These are phyloP conservation scores for Psittacara wagleri DNA, from an alignment of 2,113 vertebrate species.

Conservation along the genomic window DNA sequence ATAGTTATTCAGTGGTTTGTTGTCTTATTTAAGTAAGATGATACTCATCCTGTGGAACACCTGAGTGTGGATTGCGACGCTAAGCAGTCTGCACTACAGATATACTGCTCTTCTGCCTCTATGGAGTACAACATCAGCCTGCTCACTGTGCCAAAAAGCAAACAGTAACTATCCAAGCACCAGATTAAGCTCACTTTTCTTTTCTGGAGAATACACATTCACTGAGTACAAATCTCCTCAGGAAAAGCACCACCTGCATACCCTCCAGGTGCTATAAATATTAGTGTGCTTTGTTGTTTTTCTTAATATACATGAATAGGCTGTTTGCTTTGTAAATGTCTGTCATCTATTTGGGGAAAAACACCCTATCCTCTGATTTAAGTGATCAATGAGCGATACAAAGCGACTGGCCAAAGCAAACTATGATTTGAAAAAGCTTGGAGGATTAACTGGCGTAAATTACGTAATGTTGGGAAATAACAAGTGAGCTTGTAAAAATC, in stretches of 20 bases:
- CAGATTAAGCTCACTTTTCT: neutral
- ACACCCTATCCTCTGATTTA: neutral
- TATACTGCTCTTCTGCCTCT: neutral
- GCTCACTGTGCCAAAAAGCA: neutral
- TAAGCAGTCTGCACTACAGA: neutral
- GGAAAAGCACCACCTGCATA: neutral
- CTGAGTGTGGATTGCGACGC: neutral
- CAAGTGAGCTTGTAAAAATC: neutral
- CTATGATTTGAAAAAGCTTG: rapidly evolving
- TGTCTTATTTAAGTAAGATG: neutral
- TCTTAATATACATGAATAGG: neutral
- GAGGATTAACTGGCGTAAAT: neutral
- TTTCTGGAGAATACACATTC: neutral
- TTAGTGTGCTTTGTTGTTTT: neutral
- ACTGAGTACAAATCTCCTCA: neutral
- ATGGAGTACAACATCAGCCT: neutral
- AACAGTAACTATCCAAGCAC: neutral
- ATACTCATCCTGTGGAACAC: neutral
- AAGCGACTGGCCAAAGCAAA: neutral
- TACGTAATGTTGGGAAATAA: neutral
- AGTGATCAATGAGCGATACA: neutral
- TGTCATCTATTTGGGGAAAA: neutral
- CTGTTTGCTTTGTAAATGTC: neutral
- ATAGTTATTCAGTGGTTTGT: neutral
- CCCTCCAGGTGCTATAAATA: neutral